A percentile compares a stretch with the other conserved stretches of the same genome.
These are phyloP conservation scores for Mesaphorura yosii DNA, from an alignment of 1,140 invertebrate species.

Conservation along the genomic window DNA sequence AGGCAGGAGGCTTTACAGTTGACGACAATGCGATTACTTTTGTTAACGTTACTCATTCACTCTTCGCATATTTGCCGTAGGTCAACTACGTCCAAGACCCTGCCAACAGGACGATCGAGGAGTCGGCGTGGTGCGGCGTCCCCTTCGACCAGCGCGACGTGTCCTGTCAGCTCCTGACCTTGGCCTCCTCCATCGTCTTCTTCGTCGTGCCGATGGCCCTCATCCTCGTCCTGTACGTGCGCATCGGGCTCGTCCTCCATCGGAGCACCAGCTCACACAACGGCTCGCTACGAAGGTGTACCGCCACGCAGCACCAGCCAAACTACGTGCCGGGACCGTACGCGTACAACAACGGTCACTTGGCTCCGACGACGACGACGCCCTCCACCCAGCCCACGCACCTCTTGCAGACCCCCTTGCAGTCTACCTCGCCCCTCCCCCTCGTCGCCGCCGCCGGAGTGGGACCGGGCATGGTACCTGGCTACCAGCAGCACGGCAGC, in stretches of 20 bases:
- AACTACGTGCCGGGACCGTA: conserved; percentile 6
- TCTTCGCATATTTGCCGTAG: no score
- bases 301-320: conserved; percentile 26
- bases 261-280: conserved; percentile 29
- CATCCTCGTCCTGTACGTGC: conserved; percentile 29
- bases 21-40: no score
- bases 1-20: no score
- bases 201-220: conserved; percentile 32
- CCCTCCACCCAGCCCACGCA: no score
- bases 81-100: conserved; percentile 27
- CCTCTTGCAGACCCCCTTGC: no score
- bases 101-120: conserved; percentile 26
- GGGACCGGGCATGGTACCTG: background rate
- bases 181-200: conserved; percentile 28
- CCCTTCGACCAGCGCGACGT: conserved; percentile 28
- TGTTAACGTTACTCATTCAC: no score
- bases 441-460: background rate
- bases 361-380: background rate
- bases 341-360: conserved; percentile 3
- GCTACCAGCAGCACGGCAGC: conserved; percentile 11
- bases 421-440: background rate
- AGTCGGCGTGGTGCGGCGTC: conserved; percentile 31
- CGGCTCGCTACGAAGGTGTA: conserved; percentile 30
- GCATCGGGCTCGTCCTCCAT: conserved; percentile 30
- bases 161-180: conserved; percentile 28